Percentiles rank a stretch among this genome's conserved stretches.
Conservation (phyloP, 2,113 vertebrate genomes). For the Eublepharis macularius region DNA sequence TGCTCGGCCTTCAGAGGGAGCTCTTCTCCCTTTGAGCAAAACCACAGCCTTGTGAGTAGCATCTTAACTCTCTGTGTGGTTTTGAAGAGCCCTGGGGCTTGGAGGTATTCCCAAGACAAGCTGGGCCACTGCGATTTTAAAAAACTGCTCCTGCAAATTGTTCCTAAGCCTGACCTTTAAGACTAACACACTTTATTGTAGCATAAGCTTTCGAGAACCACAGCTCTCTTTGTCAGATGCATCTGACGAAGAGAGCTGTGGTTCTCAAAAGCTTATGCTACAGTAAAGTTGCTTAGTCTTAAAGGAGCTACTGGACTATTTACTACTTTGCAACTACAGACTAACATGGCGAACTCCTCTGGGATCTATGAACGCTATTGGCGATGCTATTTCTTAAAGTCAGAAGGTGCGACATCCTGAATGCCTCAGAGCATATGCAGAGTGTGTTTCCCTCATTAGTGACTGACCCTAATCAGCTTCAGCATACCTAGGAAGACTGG, state of each 20-base stretch:
- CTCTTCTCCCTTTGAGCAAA: too few species aligned
- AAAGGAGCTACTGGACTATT: too few species aligned
- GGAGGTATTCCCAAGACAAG: background rate
- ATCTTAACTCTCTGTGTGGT: background rate
- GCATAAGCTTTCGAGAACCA: too few species aligned
- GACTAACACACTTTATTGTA: too few species aligned
- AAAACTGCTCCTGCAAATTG: background rate
- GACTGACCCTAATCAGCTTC: background rate
- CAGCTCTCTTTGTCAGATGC: too few species aligned
- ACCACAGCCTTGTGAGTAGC: background rate
- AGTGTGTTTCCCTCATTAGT: background rate
- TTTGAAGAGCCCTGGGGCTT: background rate
- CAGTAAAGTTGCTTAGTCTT: too few species aligned
- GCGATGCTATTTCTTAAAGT: background rate
- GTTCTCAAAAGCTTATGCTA: too few species aligned
- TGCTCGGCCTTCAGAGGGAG: background rate
- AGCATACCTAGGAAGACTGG: background rate
- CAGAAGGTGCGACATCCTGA: background rate
- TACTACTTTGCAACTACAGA: too few species aligned
- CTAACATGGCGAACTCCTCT: too few species aligned
- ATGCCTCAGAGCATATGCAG: background rate
- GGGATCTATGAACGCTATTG: background rate
- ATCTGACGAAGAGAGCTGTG: too few species aligned
- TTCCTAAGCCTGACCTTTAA: background rate
- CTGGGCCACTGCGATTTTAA: background rate